Evolutionary conservation across 2,888 invertebrate genomes (phyloP).

Genomic region (Lymantria monacha): DNA sequence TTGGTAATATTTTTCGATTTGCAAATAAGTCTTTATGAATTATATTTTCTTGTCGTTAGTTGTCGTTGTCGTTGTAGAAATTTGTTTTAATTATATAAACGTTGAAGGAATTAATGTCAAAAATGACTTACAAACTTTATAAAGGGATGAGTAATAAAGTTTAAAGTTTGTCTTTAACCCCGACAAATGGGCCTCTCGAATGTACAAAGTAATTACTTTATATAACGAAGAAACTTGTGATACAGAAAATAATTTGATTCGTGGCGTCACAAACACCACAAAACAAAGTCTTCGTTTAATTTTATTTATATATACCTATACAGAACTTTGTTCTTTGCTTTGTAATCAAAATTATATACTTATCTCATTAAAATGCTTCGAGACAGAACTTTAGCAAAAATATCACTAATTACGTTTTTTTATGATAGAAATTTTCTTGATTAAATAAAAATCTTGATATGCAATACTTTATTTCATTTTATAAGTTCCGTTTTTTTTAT

Average conservation of each 20-base stretch:
- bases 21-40: not conserved
- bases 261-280: constrained; percentile 9
- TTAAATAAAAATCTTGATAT: no score
- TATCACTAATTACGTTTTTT: no score
- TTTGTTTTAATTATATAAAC: not conserved
- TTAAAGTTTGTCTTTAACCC: not conserved
- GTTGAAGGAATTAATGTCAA: not conserved
- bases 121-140: not conserved
- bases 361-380: constrained; percentile 3
- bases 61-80: not conserved
- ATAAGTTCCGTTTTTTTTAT: no score
- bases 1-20: no score
- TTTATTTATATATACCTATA: constrained; percentile 14
- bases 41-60: no score
- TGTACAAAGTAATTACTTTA: constrained; percentile 10
- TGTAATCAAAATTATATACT: constrained; percentile 17
- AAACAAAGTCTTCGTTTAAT: constrained; percentile 25
- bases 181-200: not conserved
- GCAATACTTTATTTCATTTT: no score
- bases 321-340: constrained; percentile 24
- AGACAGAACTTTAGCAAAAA: no score
- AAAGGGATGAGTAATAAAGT: not conserved
- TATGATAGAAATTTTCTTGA: no score
- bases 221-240: constrained; percentile 15
- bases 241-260: constrained; percentile 21